Percentiles rank a stretch among this genome's conserved stretches.
These are phyloP conservation scores for Sarcophaga peregrina DNA, from an alignment of 1,140 invertebrate genomes.

Conservation along the genomic window DNA sequence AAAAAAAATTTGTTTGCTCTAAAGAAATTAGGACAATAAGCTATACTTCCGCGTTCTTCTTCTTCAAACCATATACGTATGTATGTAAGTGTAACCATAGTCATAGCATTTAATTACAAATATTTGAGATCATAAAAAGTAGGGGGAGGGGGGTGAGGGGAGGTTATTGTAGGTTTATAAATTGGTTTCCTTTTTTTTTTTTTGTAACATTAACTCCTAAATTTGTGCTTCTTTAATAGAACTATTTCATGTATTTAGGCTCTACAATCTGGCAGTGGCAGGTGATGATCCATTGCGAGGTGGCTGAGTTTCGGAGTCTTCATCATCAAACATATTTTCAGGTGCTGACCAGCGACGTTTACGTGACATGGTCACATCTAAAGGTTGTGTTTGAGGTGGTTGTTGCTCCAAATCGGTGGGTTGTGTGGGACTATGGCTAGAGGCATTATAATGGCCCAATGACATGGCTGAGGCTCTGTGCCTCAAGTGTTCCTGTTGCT, in stretches of 20 bases:
- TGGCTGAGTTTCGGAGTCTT: slow-evolving; percentile 57
- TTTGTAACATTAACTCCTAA: neutral
- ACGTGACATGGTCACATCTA: slow-evolving; percentile 67
- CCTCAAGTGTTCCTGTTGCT: slow-evolving; percentile 36
- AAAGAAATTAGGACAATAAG: neutral
- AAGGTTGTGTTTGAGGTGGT: slow-evolving; percentile 68
- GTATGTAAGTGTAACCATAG: neutral
- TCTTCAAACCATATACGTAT: too few species aligned
- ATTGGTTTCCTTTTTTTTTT: neutral
- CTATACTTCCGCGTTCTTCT: neutral
- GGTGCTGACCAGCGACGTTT: slow-evolving; percentile 76
- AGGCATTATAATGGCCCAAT: neutral
- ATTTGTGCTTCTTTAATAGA: neutral
- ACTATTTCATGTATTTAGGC: neutral
- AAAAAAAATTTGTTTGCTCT: neutral
- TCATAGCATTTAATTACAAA: slow-evolving; percentile 22
- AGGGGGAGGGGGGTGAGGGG: neutral
- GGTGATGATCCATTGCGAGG: slow-evolving; percentile 46
- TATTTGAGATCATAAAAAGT: slow-evolving; percentile 38
- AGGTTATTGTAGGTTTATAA: neutral
- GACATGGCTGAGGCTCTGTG: neutral
- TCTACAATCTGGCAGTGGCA: slow-evolving; percentile 8
- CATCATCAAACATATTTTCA: slow-evolving; percentile 71
- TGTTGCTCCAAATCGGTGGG: slow-evolving; percentile 55
- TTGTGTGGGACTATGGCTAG: slow-evolving; percentile 44